These are phyloP conservation scores for Drosophila putrida DNA, from an alignment of 2,888 invertebrate genomes.

Conservation along the genomic window DNA sequence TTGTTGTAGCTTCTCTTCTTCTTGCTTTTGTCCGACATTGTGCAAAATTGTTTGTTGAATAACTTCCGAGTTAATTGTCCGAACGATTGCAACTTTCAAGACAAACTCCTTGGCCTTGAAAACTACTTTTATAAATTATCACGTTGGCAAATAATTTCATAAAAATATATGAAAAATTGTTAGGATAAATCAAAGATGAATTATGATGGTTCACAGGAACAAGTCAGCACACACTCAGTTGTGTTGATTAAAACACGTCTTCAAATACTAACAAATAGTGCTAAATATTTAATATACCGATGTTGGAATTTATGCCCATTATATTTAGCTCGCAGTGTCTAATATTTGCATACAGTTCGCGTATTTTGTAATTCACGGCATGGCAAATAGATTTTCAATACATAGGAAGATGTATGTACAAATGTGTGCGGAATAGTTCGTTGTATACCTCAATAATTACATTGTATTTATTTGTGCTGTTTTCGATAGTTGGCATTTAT, in stretches of 20 bases:
- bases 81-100: too few relatives aligned
- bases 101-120: too few relatives aligned
- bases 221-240: neutral
- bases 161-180: too few relatives aligned
- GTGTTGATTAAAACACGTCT: neutral
- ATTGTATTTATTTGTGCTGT: slow-evolving; percentile 73
- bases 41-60: too few relatives aligned
- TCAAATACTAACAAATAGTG: neutral
- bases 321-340: slow-evolving; percentile 46
- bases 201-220: neutral
- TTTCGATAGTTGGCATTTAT: slow-evolving; percentile 51
- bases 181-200: too few relatives aligned
- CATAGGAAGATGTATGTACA: neutral
- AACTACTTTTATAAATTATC: too few relatives aligned
- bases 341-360: slow-evolving; percentile 71
- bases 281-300: slow-evolving; percentile 9
- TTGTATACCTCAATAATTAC: slow-evolving; percentile 73
- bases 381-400: slow-evolving; percentile 66
- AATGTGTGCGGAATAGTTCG: slow-evolving; percentile 39
- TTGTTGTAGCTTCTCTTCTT: too few relatives aligned
- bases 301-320: slow-evolving; percentile 6
- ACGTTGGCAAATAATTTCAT: too few relatives aligned
- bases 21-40: too few relatives aligned
- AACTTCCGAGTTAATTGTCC: too few relatives aligned
- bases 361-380: slow-evolving; percentile 70